A percentile compares a stretch with the other conserved stretches of the same genome.
Evolutionary conservation across 1,140 invertebrate species (phyloP).

Genomic region (Listronotus oregonensis): DNA sequence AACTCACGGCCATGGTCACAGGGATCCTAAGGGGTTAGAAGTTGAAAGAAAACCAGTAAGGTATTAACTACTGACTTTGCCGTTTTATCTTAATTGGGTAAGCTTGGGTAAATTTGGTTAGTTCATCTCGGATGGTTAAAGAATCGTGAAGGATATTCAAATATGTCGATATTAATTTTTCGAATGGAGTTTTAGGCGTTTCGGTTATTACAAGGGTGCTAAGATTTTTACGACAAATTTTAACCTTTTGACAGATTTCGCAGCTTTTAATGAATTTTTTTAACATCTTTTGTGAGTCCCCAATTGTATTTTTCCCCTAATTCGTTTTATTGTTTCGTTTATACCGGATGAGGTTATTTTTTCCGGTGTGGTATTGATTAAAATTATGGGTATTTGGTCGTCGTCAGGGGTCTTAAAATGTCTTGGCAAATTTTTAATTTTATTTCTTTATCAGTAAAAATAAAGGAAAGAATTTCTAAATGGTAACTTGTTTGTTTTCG

Average conservation of each 20-base stretch:
- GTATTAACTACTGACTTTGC: no score
- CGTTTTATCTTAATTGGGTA: not conserved
- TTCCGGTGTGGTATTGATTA: slow-evolving; percentile 23
- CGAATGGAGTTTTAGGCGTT: slow-evolving; percentile 4
- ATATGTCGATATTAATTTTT: slow-evolving; percentile 17
- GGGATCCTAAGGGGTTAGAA: slow-evolving; percentile 1
- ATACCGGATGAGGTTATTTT: slow-evolving; percentile 19
- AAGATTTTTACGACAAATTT: slow-evolving; percentile 30
- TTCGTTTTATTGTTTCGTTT: slow-evolving; percentile 22
- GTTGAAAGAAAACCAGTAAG: no score
- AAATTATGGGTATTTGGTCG: slow-evolving; percentile 18
- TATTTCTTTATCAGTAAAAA: slow-evolving; percentile 19
- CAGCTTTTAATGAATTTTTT: slow-evolving; percentile 20
- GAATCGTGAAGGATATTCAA: slow-evolving; percentile 12
- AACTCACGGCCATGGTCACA: slow-evolving; percentile 16
- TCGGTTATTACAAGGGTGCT: slow-evolving; percentile 19
- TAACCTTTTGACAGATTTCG: slow-evolving; percentile 32
- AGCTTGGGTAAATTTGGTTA: not conserved
- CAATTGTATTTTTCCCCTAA: slow-evolving; percentile 28
- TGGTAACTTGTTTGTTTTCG: slow-evolving; percentile 16
- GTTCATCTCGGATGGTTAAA: slow-evolving; percentile 16
- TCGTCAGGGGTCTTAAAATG: slow-evolving; percentile 5
- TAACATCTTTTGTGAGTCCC: slow-evolving; percentile 16
- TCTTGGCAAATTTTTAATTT: slow-evolving; percentile 30
- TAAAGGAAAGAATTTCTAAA: slow-evolving; percentile 22